phyloP scores from a whole-genome alignment of 2,113 vertebrate genomes.

The Gymnarchus niloticus region DNA sequence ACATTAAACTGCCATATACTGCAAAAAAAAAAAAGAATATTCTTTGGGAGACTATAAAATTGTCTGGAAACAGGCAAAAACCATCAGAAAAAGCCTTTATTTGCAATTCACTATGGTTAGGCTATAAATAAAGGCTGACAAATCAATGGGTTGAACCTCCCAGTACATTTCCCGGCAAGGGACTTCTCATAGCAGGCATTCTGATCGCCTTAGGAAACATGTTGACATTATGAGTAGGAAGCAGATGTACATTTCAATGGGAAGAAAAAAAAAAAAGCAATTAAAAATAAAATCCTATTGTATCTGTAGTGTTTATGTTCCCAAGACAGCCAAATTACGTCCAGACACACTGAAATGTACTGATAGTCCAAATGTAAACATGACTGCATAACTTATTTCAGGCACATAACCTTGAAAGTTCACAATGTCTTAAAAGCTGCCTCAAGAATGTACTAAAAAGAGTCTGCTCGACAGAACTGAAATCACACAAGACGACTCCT shows the following conservation, averaged over 20 bases:
- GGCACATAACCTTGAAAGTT: neutral
- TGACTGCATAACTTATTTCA: neutral
- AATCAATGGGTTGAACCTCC: neutral
- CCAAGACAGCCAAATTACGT: neutral
- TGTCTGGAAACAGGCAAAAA: neutral
- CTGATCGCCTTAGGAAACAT: neutral
- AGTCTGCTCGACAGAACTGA: neutral
- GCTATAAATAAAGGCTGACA: neutral
- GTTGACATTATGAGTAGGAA: neutral
- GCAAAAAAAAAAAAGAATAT: neutral
- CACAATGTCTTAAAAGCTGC: neutral
- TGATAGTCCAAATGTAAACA: neutral
- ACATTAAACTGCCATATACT: neutral
- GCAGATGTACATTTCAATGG: neutral
- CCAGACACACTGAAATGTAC: neutral
- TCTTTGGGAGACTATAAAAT: neutral
- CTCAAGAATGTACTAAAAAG: neutral
- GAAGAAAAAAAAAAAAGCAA: neutral
- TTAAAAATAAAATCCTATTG: neutral
- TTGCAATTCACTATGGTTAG: neutral
- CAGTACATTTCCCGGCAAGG: neutral
- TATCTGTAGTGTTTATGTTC: constrained; percentile 17
- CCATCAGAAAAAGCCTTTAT: constrained; percentile 2
- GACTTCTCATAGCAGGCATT: neutral
- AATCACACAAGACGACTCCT: neutral